Evolutionary conservation across 2,113 vertebrate species (phyloP).

Genomic region (Trogon melanurus): DNA sequence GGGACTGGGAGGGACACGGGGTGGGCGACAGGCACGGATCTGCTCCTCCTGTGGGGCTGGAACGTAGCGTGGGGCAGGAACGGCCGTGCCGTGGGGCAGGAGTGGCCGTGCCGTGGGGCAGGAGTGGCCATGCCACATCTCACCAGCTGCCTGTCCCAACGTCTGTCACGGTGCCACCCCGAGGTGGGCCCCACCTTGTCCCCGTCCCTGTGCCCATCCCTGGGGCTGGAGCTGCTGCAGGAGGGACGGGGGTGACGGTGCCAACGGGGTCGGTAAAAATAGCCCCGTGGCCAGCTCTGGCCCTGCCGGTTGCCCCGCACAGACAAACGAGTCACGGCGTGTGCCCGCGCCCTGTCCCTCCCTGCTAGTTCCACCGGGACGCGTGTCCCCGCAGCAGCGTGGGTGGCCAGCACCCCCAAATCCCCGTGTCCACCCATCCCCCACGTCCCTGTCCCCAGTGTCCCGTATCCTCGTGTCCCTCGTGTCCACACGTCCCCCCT

Average conservation of each 20-base stretch:
- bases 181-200: neutral
- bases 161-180: rapidly evolving
- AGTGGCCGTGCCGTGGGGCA: too few relatives aligned
- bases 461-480: neutral
- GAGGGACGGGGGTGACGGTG: neutral
- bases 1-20: too few relatives aligned
- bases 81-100: too few relatives aligned
- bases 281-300: neutral
- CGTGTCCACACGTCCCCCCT: neutral
- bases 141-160: neutral
- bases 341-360: neutral
- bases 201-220: neutral
- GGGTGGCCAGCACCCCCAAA: neutral
- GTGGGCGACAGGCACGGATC: too few relatives aligned
- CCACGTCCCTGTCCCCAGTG: too few relatives aligned
- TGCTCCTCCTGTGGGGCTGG: too few relatives aligned
- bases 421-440: too few relatives aligned
- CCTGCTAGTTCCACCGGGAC: neutral
- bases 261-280: neutral
- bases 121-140: neutral
- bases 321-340: rapidly evolving
- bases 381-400: rapidly evolving
- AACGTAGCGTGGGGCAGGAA: too few relatives aligned
- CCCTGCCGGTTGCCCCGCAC: neutral
- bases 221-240: neutral